phyloP scores from a whole-genome alignment of 1,140 invertebrate genomes.

The Apis dorsata region DNA sequence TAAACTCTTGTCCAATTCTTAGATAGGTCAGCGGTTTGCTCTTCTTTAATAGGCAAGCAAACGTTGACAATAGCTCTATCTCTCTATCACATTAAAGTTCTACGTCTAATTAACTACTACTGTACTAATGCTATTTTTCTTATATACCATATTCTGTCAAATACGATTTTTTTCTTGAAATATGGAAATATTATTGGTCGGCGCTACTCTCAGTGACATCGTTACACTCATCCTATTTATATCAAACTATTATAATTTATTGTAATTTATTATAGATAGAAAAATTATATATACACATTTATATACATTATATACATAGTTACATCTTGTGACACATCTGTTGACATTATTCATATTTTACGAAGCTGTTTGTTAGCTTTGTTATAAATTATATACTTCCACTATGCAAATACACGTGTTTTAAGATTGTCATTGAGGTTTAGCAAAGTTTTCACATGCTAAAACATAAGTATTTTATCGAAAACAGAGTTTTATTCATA shows the following conservation, averaged over 20 bases:
- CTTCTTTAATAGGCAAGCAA: constrained; percentile 53
- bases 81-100: constrained; percentile 74
- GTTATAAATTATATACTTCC: constrained; percentile 4
- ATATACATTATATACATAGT: neutral
- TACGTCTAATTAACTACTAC: constrained; percentile 57
- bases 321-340: constrained; percentile 26
- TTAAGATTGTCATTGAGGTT: neutral
- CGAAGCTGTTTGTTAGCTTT: constrained; percentile 31
- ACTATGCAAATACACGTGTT: neutral
- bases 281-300: neutral
- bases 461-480: neutral
- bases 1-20: constrained; percentile 80
- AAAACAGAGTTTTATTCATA: constrained; percentile 25
- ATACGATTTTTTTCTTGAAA: neutral
- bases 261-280: constrained; percentile 7
- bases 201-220: neutral
- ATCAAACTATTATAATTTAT: neutral
- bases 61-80: constrained; percentile 73
- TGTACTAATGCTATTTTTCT: constrained; percentile 40
- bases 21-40: constrained; percentile 70
- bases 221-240: constrained; percentile 15
- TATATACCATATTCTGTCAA: constrained; percentile 21
- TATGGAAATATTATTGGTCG: constrained; percentile 15
- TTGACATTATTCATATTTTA: constrained; percentile 56
- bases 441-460: neutral